A percentile compares a stretch with the other conserved stretches of the same genome.
These are phyloP conservation scores for Aspidiotus rigidus DNA, from an alignment of 2,888 invertebrate genomes.

Conservation along the genomic window DNA sequence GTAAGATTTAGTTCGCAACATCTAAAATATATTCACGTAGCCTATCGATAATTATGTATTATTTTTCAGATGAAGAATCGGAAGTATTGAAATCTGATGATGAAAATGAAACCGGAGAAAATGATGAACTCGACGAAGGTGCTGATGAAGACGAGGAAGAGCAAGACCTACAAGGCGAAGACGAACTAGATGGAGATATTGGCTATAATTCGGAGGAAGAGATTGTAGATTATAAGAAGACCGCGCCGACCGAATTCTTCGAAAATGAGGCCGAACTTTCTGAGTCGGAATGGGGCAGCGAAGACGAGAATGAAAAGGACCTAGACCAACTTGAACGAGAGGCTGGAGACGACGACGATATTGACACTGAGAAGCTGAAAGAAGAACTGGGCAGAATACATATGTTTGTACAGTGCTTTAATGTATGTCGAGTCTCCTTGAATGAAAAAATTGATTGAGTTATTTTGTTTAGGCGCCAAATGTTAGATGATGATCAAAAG, in stretches of 20 bases:
- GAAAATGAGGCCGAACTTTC: slow-evolving; percentile 87
- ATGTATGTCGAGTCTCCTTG: background rate
- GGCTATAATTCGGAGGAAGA: slow-evolving; percentile 82
- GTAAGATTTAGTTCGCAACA: background rate
- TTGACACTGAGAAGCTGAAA: slow-evolving; percentile 67
- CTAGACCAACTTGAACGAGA: slow-evolving; percentile 73
- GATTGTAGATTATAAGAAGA: slow-evolving; percentile 51
- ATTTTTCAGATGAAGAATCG: slow-evolving; percentile 15
- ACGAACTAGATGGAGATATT: slow-evolving; percentile 42
- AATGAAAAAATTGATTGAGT: background rate
- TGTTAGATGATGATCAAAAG: slow-evolving; percentile 78
- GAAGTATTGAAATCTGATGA: background rate
- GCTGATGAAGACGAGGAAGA: slow-evolving; percentile 39
- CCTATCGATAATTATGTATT: background rate
- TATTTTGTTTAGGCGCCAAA: slow-evolving; percentile 52
- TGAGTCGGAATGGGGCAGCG: slow-evolving; percentile 82
- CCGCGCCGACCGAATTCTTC: slow-evolving; percentile 60
- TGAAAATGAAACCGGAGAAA: slow-evolving; percentile 42
- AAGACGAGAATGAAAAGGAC: slow-evolving; percentile 74
- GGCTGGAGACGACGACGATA: slow-evolving; percentile 71
- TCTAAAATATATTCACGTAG: background rate
- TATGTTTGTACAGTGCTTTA: slow-evolving; percentile 50
- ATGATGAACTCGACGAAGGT: slow-evolving; percentile 37
- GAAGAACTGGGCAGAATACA: slow-evolving; percentile 76
- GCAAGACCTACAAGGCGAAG: slow-evolving; percentile 45